Evolutionary conservation across 2,888 invertebrate genomes (phyloP), one percentile per base, ranked within the genome.

Genomic region (Spialia ferax): DNA sequence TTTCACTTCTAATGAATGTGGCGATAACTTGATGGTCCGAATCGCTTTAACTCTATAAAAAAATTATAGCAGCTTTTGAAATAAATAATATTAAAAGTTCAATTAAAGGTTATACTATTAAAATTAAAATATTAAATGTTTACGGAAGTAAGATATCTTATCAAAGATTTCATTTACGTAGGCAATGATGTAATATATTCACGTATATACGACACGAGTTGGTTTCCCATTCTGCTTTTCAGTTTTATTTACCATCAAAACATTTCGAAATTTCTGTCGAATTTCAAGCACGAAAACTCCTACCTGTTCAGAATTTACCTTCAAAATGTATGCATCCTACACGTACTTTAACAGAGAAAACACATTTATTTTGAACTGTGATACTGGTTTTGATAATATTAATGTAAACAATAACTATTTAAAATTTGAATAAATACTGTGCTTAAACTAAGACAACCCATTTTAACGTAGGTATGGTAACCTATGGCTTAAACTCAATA

Each of bases 211-310:
- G 5, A 18, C 10, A 45, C 45, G 6, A 38, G 50, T 57, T 15
- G 26, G 64, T 57, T 50, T 35, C 38, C 35, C 50, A 15, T 32
- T 65, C 11, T 42, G 32, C 15, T 23, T 22, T 50, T 50, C 22
- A 13, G 50, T 57, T 65, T 65, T 65, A 57, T 65, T 65, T 50
- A 23, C 57, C 55, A 57, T 50, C 57, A 57, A 65, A 65, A 57
- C 63, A 23, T 57, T 65, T 38, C 57, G 32, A 57, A 57, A 50
- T 56, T 64, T 48, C 20, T 48, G 48, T 10, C 15, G 42, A 48
- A 64, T 48, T 56, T 35, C 11, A 29, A 20, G 29, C 22, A 56
- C 56, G 38, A 45, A 56, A 56, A 26, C 55, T 56, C 7, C 54
- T 42, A 20, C 22, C 18, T 56, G 18, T 32, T 55, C 29, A 20